Evolutionary conservation across 2,888 invertebrate species (phyloP).

Genomic region (Phymatocera aterrima): DNA sequence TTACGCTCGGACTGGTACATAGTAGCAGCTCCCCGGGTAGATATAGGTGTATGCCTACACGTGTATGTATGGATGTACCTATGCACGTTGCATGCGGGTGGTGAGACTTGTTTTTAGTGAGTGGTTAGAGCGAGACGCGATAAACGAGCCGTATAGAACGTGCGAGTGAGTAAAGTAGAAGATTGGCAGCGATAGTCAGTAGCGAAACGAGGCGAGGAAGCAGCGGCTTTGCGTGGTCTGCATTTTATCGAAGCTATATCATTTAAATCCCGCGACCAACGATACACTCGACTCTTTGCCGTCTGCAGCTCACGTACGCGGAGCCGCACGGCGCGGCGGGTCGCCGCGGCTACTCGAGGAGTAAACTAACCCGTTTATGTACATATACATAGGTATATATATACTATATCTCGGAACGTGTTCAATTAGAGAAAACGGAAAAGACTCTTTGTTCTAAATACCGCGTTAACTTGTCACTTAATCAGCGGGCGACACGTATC

Average conservation of each 20-base stretch:
- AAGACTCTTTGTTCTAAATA: conserved; percentile 38
- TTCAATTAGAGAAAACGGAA: conserved; percentile 40
- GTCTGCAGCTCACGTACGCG: conserved; percentile 17
- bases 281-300: conserved; percentile 28
- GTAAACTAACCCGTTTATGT: conserved; percentile 25
- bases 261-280: conserved; percentile 57
- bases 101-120: conserved; percentile 26
- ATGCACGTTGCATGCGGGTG: conserved; percentile 22
- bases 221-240: conserved; percentile 58
- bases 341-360: neutral
- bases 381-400: neutral
- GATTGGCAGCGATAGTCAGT: conserved; percentile 62
- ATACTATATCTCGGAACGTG: neutral
- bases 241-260: conserved; percentile 63
- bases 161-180: conserved; percentile 46
- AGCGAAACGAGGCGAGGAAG: no score
- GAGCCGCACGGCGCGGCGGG: no score
- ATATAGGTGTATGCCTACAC: neutral
- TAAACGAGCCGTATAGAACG: conserved; percentile 13
- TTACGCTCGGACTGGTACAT: conserved; percentile 30
- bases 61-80: neutral
- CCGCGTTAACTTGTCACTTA: conserved; percentile 32
- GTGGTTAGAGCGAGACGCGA: neutral
- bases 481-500: conserved; percentile 5
- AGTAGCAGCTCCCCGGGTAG: conserved; percentile 1